Percentiles rank a stretch among this genome's conserved stretches.
These are phyloP conservation scores for Myodes glareolus DNA, from an alignment of 2,113 vertebrate species.

Conservation along the genomic window DNA sequence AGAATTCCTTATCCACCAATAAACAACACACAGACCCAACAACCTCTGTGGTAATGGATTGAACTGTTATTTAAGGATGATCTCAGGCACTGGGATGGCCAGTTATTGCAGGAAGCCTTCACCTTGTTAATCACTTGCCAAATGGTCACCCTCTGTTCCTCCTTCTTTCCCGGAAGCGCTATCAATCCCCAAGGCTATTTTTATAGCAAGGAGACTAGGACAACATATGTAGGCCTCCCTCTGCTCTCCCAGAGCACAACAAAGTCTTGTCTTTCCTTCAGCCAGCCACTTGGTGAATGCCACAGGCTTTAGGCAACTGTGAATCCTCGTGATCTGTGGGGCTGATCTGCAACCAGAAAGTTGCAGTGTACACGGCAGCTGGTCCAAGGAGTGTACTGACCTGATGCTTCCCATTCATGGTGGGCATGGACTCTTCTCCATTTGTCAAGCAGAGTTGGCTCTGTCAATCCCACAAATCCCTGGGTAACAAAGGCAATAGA, in stretches of 20 bases:
- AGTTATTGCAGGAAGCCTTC: neutral
- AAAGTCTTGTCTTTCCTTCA: constrained; percentile 54
- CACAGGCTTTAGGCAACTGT: constrained; percentile 60
- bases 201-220: constrained; percentile 67
- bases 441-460: constrained; percentile 51
- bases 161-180: constrained; percentile 57
- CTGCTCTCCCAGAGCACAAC: constrained; percentile 52
- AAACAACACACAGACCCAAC: neutral
- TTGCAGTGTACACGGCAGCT: neutral
- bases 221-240: constrained; percentile 59
- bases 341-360: neutral
- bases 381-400: neutral
- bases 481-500: neutral
- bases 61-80: neutral
- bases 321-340: constrained; percentile 5
- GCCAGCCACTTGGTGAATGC: constrained; percentile 53
- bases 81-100: neutral
- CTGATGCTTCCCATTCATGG: neutral
- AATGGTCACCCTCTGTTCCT: neutral
- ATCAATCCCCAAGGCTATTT: constrained; percentile 64
- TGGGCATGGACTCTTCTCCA: constrained; percentile 32
- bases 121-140: constrained; percentile 38
- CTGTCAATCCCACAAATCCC: constrained; percentile 33
- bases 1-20: constrained; percentile 13
- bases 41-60: neutral